Conservation (phyloP, 2,888 invertebrate genomes). For the Himalopsyche japonica region DNA sequence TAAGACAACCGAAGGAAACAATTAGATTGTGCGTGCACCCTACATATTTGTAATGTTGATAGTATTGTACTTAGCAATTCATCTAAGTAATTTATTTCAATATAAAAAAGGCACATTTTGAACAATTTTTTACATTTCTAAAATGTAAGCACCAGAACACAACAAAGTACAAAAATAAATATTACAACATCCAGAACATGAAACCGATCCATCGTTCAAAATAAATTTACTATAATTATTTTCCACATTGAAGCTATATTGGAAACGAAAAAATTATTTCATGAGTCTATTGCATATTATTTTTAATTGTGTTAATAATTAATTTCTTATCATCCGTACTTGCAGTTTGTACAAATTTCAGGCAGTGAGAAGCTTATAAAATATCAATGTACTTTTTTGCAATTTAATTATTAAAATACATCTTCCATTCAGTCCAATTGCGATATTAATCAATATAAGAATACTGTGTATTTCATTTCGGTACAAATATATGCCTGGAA, state of each 20-base stretch:
- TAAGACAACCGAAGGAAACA: not conserved
- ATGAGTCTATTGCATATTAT: not conserved
- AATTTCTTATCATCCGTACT: not conserved
- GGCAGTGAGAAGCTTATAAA: not conserved
- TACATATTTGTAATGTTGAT: not conserved
- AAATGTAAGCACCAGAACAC: not conserved
- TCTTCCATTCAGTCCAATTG: no score
- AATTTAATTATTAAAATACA: not conserved
- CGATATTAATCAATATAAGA: no score
- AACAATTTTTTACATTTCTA: not conserved
- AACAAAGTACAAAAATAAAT: not conserved
- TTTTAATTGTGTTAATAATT: not conserved
- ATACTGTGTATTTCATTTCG: not conserved
- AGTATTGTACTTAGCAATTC: not conserved
- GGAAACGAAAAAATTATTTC: not conserved
- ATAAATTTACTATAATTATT: not conserved
- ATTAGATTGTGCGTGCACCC: not conserved
- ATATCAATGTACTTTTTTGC: not conserved
- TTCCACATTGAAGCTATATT: not conserved
- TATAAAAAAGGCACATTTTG: not conserved
- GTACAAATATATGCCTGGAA: not conserved
- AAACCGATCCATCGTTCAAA: not conserved
- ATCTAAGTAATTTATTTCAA: not conserved
- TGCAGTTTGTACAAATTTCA: not conserved
- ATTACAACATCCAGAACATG: not conserved